Percentiles rank a stretch among this genome's conserved stretches.
Conservation (phyloP, 2,797 vertebrate species). For the Syngnathus acus region DNA sequence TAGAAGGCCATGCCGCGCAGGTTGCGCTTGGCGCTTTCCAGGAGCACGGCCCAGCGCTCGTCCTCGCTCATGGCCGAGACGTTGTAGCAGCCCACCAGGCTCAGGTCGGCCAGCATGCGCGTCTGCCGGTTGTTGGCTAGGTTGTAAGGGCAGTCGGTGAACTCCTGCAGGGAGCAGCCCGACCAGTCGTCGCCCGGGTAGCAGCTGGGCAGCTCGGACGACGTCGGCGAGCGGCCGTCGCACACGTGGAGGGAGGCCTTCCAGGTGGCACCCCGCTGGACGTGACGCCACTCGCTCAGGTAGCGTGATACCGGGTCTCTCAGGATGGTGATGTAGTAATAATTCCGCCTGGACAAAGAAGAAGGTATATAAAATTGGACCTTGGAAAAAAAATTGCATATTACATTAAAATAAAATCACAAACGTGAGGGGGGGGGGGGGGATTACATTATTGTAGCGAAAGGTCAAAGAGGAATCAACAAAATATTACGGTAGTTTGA, state of each 20-base stretch:
- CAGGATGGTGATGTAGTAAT: constrained; percentile 96
- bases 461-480: too few species aligned
- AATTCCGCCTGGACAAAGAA: constrained; percentile 72
- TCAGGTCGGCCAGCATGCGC: constrained; percentile 95
- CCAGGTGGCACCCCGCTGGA: constrained; percentile 94
- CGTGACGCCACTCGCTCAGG: constrained; percentile 94
- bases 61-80: constrained; percentile 86
- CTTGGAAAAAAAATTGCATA: too few species aligned
- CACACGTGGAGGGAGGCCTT: constrained; percentile 92
- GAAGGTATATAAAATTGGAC: neutral
- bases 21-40: constrained; percentile 93
- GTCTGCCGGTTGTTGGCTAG: constrained; percentile 95
- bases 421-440: too few species aligned
- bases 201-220: constrained; percentile 89
- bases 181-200: constrained; percentile 95
- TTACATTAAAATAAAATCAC: too few species aligned
- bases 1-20: constrained; percentile 93
- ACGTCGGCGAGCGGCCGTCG: constrained; percentile 85
- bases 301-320: constrained; percentile 92
- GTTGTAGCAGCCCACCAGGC: constrained; percentile 95
- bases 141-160: constrained; percentile 94
- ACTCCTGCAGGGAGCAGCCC: constrained; percentile 86
- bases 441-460: too few species aligned
- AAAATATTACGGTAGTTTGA: too few species aligned
- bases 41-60: constrained; percentile 82